Evolutionary conservation across 2,888 invertebrate species (phyloP).

Genomic region (Trichogramma dendrolimi): DNA sequence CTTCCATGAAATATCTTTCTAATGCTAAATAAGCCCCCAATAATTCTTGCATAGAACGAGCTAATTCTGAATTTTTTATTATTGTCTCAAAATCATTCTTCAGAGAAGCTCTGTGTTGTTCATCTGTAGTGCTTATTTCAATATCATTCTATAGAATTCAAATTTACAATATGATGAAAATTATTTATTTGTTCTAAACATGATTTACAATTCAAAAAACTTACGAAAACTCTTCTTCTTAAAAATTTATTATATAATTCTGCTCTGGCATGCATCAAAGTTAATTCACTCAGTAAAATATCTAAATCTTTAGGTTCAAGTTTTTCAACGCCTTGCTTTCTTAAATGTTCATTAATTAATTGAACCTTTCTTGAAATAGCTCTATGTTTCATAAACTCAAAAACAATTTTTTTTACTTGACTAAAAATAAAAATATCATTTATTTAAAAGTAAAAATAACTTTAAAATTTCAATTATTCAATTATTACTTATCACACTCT

Average conservation of each 20-base stretch:
- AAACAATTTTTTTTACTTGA: constrained; percentile 60
- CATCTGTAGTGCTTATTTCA: constrained; percentile 59
- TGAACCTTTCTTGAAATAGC: constrained; percentile 62
- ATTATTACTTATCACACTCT: constrained; percentile 68
- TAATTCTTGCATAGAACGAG: constrained; percentile 74
- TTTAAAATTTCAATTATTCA: not conserved
- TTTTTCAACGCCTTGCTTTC: constrained; percentile 55
- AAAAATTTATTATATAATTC: constrained; percentile 89
- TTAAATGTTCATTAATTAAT: constrained; percentile 60
- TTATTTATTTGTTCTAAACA: constrained; percentile 1
- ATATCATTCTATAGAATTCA: constrained; percentile 57
- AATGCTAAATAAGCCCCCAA: constrained; percentile 84
- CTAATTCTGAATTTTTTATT: constrained; percentile 69
- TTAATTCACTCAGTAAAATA: constrained; percentile 82
- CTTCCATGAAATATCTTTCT: constrained; percentile 93
- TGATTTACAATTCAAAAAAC: constrained; percentile 30
- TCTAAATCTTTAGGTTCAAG: constrained; percentile 82
- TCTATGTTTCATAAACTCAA: constrained; percentile 70
- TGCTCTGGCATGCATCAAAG: constrained; percentile 84
- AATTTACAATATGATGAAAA: not conserved
- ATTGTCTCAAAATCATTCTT: constrained; percentile 61
- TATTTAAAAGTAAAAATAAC: constrained; percentile 4
- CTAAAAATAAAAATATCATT: constrained; percentile 25
- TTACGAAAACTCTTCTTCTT: constrained; percentile 68
- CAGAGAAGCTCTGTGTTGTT: constrained; percentile 53